A percentile compares a stretch with the other conserved stretches of the same genome.
Conservation (phyloP, 2,888 invertebrate genomes). For the Coenonympha glycerion region DNA sequence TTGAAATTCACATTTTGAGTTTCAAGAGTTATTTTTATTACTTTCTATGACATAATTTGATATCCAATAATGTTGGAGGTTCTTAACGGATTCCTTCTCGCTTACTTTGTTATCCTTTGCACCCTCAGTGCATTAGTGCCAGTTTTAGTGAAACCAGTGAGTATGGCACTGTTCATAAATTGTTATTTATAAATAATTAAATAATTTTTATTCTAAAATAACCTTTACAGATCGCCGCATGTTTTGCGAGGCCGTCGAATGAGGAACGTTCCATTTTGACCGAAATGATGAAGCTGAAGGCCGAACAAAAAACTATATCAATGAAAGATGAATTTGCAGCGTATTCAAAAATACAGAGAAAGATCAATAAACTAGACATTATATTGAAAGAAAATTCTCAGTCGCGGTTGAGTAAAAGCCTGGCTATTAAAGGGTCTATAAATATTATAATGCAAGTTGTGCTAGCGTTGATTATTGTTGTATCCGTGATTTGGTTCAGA, state of each 20-base stretch:
- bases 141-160: slow-evolving; percentile 69
- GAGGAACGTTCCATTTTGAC: slow-evolving; percentile 58
- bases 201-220: neutral
- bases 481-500: slow-evolving; percentile 63
- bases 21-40: too few relatives aligned
- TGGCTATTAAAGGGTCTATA: slow-evolving; percentile 57
- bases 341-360: slow-evolving; percentile 76
- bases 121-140: slow-evolving; percentile 64
- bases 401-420: slow-evolving; percentile 50
- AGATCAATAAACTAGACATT: slow-evolving; percentile 71
- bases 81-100: slow-evolving; percentile 61
- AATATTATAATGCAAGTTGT: slow-evolving; percentile 51
- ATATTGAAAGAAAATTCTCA: slow-evolving; percentile 61
- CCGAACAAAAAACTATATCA: slow-evolving; percentile 65
- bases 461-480: slow-evolving; percentile 47
- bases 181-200: too few relatives aligned
- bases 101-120: slow-evolving; percentile 65
- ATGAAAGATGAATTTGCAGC: slow-evolving; percentile 78
- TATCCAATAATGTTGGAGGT: slow-evolving; percentile 55
- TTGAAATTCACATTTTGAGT: too few relatives aligned
- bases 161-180: slow-evolving; percentile 28
- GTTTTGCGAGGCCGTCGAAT: slow-evolving; percentile 60
- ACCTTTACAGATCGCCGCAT: slow-evolving; percentile 65
- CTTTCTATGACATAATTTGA: neutral
- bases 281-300: slow-evolving; percentile 58